These are phyloP conservation scores for Mesoligia furuncula DNA, from an alignment of 2,888 invertebrate species.

Conservation along the genomic window DNA sequence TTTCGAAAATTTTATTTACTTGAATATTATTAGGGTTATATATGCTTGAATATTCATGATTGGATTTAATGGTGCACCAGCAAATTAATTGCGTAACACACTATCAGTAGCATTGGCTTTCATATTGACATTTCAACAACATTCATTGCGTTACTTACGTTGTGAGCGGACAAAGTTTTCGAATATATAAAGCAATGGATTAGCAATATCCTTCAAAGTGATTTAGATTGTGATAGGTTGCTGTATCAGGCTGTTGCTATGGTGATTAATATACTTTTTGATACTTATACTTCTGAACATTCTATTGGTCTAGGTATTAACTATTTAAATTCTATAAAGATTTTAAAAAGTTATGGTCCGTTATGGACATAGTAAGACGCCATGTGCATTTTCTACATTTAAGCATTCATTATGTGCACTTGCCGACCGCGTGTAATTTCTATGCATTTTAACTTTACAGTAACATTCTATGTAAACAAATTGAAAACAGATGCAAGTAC, in stretches of 20 bases:
- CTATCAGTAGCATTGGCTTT: background rate
- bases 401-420: background rate
- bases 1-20: constrained; percentile 7
- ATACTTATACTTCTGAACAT: background rate
- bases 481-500: background rate
- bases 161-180: background rate
- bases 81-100: background rate
- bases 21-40: background rate
- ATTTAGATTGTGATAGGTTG: background rate
- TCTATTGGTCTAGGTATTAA: background rate
- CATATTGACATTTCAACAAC: background rate
- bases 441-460: background rate
- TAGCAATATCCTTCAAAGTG: background rate
- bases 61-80: background rate
- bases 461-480: background rate
- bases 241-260: background rate
- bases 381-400: background rate
- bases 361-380: background rate
- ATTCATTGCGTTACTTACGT: background rate
- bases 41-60: constrained; percentile 2
- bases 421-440: background rate
- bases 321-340: background rate
- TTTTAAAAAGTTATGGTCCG: no score
- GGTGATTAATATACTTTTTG: background rate
- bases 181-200: background rate